These are phyloP conservation scores for Aleiodes alternator DNA, from an alignment of 2,888 invertebrate genomes.

Conservation along the genomic window DNA sequence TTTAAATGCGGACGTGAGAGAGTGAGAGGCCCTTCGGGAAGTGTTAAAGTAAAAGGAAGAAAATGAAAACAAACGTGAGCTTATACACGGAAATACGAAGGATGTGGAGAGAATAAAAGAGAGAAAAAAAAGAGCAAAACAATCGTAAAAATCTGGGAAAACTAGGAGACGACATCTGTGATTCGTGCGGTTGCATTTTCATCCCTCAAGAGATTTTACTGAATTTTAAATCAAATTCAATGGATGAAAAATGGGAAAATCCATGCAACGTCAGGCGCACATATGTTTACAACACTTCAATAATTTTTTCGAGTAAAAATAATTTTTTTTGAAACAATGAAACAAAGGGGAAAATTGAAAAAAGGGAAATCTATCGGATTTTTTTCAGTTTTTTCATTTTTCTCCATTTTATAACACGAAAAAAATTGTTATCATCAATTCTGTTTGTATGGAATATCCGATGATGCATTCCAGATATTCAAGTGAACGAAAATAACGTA, in stretches of 20 bases:
- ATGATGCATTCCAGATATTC: conserved; percentile 18
- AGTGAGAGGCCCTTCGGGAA: neutral
- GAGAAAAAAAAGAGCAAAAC: neutral
- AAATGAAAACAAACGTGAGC: neutral
- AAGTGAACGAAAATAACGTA: neutral
- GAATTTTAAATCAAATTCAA: neutral
- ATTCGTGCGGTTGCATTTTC: conserved; percentile 42
- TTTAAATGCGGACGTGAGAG: conserved; percentile 40
- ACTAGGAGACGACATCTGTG: conserved; percentile 23
- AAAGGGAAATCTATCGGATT: neutral
- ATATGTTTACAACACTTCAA: neutral
- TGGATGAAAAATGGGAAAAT: neutral
- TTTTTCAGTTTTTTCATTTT: neutral
- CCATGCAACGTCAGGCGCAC: neutral
- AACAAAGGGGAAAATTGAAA: neutral
- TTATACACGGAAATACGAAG: neutral
- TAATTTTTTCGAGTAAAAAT: neutral
- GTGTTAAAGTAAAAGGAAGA: conserved; percentile 9
- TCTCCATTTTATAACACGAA: neutral
- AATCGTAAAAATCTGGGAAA: conserved; percentile 13
- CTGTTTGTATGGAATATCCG: neutral
- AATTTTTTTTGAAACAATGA: conserved; percentile 3
- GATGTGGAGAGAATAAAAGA: neutral
- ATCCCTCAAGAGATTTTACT: neutral
- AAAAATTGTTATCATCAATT: neutral